These are phyloP conservation scores for Antheraea mylitta DNA, from an alignment of 1,140 invertebrate genomes.

Conservation along the genomic window DNA sequence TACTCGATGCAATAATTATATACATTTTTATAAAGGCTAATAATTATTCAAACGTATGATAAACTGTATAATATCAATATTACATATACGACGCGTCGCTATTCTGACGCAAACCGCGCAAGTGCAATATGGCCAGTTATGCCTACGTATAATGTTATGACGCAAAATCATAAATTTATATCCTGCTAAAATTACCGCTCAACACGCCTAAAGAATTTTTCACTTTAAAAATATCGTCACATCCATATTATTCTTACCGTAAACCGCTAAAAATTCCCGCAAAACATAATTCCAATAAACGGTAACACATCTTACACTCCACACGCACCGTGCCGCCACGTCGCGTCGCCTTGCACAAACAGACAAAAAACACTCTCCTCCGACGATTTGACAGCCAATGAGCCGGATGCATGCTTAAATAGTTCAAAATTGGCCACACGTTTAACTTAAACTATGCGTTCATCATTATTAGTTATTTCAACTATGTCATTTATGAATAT, in stretches of 20 bases:
- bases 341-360: neutral
- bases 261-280: slow-evolving; percentile 6
- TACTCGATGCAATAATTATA: no score
- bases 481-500: neutral
- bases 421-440: slow-evolving; percentile 55
- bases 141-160: no score
- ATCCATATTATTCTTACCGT: slow-evolving; percentile 1
- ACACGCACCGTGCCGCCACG: slow-evolving; percentile 33
- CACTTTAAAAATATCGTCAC: neutral
- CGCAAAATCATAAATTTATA: no score
- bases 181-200: no score
- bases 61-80: no score
- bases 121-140: no score
- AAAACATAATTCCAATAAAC: slow-evolving; percentile 37
- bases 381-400: slow-evolving; percentile 67
- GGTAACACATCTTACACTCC: slow-evolving; percentile 53
- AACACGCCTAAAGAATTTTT: no score
- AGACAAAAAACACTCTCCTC: slow-evolving; percentile 43
- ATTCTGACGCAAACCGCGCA: no score
- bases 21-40: no score
- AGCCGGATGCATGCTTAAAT: slow-evolving; percentile 70
- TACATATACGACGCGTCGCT: no score
- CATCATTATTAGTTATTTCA: neutral
- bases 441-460: slow-evolving; percentile 24
- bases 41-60: no score